Percentiles rank a stretch among this genome's conserved stretches.
phyloP scores from a whole-genome alignment of 2,113 vertebrate species.

The Cnemophilus loriae region DNA sequence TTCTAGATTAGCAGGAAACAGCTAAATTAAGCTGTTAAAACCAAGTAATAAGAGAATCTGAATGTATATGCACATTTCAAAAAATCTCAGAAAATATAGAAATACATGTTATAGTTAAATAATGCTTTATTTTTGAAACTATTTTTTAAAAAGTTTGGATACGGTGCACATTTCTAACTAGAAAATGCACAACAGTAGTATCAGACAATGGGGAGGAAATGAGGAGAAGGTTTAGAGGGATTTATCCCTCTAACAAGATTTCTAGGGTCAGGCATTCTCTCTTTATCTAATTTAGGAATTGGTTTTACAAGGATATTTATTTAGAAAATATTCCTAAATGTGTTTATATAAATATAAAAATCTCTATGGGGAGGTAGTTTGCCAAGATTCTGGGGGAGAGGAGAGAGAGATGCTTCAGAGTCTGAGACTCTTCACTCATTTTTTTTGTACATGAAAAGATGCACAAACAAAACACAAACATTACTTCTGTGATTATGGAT shows the following conservation, averaged over 20 bases:
- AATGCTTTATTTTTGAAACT: neutral
- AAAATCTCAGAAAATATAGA: neutral
- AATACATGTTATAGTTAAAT: neutral
- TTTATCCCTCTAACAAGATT: constrained; percentile 28
- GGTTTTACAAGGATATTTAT: neutral
- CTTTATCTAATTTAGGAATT: neutral
- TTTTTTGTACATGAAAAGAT: neutral
- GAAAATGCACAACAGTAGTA: neutral
- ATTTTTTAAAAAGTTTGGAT: neutral
- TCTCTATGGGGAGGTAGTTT: neutral
- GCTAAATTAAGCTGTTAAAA: neutral
- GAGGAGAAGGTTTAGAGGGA: neutral
- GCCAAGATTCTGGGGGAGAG: neutral
- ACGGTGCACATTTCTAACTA: neutral
- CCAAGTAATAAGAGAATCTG: neutral
- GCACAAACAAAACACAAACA: neutral
- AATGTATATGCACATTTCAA: neutral
- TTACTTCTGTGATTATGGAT: neutral
- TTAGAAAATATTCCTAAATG: constrained; percentile 11
- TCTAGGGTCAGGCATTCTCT: neutral
- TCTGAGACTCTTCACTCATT: neutral
- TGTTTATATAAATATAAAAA: neutral
- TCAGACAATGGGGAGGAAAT: neutral
- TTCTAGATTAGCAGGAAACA: neutral
- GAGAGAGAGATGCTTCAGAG: neutral